Percentiles rank a stretch among this genome's conserved stretches.
Conservation (phyloP, 2,113 vertebrate genomes). For the Odocoileus hemionus region DNA sequence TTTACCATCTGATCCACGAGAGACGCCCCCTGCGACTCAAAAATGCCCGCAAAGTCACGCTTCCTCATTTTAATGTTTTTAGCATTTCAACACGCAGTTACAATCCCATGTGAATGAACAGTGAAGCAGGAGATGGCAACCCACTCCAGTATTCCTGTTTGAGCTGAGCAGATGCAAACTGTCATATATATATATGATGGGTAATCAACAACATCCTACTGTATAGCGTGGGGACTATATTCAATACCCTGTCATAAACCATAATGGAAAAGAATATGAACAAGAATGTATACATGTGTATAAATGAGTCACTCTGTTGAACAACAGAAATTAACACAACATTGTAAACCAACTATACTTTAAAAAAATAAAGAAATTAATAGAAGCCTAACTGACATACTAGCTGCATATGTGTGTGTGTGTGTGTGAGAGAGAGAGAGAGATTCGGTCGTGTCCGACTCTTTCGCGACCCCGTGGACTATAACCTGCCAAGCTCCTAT, state of each 20-base stretch:
- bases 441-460: not conserved
- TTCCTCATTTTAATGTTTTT: not conserved
- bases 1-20: not conserved
- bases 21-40: not conserved
- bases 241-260: not conserved
- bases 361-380: not conserved
- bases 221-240: rapidly evolving
- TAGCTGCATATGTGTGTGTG: not conserved
- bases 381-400: not conserved
- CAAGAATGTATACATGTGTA: not conserved
- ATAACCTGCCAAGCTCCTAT: not conserved
- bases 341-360: not conserved
- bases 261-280: rapidly evolving
- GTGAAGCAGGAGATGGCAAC: not conserved
- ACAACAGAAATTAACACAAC: not conserved
- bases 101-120: not conserved
- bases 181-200: not conserved
- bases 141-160: not conserved
- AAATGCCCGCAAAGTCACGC: not conserved
- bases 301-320: not conserved
- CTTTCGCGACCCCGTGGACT: not conserved
- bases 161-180: not conserved
- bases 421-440: not conserved
- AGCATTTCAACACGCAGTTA: not conserved
- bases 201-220: rapidly evolving